Conservation (phyloP, 53 echinoderm and acorn worm genomes). For the Pentamera pediparva region DNA sequence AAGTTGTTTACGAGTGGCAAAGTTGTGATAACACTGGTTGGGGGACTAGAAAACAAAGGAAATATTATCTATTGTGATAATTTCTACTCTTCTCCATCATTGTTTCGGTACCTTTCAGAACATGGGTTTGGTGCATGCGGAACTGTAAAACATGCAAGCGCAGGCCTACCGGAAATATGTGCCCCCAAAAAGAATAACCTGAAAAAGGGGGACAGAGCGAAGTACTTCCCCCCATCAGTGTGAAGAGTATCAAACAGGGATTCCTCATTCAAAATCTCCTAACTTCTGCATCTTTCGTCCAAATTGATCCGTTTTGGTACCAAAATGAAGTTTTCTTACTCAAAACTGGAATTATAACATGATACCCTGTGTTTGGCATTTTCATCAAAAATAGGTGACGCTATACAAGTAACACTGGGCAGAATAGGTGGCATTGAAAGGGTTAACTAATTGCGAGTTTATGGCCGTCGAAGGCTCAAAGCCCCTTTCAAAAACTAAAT, state of each 20-base stretch:
- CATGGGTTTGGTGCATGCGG: conserved; percentile 8
- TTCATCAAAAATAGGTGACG: background rate
- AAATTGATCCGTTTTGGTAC: background rate
- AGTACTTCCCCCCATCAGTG: background rate
- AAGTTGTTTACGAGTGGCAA: background rate
- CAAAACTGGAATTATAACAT: background rate
- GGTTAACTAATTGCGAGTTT: background rate
- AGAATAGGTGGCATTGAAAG: background rate
- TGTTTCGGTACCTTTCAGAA: background rate
- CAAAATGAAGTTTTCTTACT: background rate
- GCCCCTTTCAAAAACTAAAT: background rate
- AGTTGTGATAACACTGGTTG: background rate
- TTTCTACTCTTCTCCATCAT: conserved; percentile 13
- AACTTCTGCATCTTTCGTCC: background rate
- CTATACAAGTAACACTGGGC: background rate
- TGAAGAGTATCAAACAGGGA: background rate
- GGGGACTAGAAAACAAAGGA: conserved; percentile 27
- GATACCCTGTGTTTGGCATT: background rate
- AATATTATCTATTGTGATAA: conserved; percentile 11
- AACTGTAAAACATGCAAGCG: background rate
- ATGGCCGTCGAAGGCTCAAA: background rate
- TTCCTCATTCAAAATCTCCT: background rate
- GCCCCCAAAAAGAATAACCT: conserved; percentile 27
- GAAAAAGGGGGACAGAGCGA: background rate
- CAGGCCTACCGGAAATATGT: background rate